Base-by-base conservation (phyloP, 2,113 vertebrate species). In the Aptenodytes patagonicus region DNA sequence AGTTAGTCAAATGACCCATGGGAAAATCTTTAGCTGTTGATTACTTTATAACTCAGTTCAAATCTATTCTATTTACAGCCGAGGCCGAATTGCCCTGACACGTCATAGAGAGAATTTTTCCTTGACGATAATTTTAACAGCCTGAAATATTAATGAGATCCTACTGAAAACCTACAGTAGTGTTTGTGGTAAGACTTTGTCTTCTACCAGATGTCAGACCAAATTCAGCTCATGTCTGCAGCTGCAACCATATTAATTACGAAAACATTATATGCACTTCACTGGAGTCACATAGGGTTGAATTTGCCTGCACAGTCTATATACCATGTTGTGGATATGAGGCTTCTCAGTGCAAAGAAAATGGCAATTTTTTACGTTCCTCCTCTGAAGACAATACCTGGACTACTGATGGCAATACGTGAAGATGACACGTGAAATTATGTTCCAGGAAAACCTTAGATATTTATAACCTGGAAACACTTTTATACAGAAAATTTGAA, bases 101-200 rank as follows among this genome's bases (percentile, higher is more conserved):
- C 5, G 6, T 72, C 71, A 82, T 7, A 69, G 18, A 55, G 36
- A 83, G 86, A 49, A 69, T 28, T 76, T 42, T 82, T 69, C 44
- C 66, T 69, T 69, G 32, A 94, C 0, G 3, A 51, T 89, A 57
- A 83, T 91, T 95, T 89, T 88, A 95, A 76, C 6, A 15, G 73
- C 83, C 71, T 94, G 70, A 79, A 95, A 95, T 91, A 87, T 95
- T 95, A 84, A 94, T 73, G 81, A 91, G 65, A 69, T 69, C 49
- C 47, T 85, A 47, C 70, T 72, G 72, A 87, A 91, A 93, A 87
- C 31, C 75, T 90, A 58, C n/a, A 88, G 66, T 46, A 38, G 51
- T 60, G 26, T 46, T 42, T 57, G 46, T 46, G 29, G 36, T 54
- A 69, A 62, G 66, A 40, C 75, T 69, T 31, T 52, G 40, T 86